Evolutionary conservation across 2,888 invertebrate genomes (phyloP).

Genomic region (Scaptomyza reducta): DNA sequence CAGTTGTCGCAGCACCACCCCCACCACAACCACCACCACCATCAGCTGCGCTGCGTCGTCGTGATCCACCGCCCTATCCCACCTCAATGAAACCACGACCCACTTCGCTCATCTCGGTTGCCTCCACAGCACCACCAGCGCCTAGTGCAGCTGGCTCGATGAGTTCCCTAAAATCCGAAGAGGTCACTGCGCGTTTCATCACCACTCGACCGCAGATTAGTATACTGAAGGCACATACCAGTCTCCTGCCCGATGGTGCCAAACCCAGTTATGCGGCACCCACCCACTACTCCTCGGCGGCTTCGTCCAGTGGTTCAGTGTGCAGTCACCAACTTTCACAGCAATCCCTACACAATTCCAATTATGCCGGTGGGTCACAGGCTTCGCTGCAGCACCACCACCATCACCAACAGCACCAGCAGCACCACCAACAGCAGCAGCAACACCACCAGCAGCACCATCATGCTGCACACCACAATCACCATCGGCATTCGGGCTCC

Average conservation of each 20-base stretch:
- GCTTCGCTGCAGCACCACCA: slow-evolving; percentile 67
- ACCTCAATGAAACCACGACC: slow-evolving; percentile 84
- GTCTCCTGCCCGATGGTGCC: slow-evolving; percentile 87
- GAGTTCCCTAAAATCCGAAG: slow-evolving; percentile 86
- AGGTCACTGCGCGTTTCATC: slow-evolving; percentile 90
- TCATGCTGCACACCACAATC: slow-evolving; percentile 36
- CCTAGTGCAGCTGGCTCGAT: slow-evolving; percentile 83
- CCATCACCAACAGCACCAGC: slow-evolving; percentile 48
- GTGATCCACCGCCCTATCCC: slow-evolving; percentile 89
- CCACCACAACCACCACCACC: slow-evolving; percentile 35
- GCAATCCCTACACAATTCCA: slow-evolving; percentile 80
- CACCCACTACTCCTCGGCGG: slow-evolving; percentile 79
- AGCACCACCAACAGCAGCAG: slow-evolving; percentile 37
- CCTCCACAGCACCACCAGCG: slow-evolving; percentile 73
- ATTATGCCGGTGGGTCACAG: slow-evolving; percentile 80
- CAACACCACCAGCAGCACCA: slow-evolving; percentile 20
- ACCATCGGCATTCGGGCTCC: slow-evolving; percentile 70
- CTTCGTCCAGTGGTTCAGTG: slow-evolving; percentile 74
- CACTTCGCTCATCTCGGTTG: slow-evolving; percentile 84
- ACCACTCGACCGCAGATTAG: slow-evolving; percentile 91
- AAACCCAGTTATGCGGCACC: slow-evolving; percentile 86
- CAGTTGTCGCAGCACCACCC: slow-evolving; percentile 18
- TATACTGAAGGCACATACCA: slow-evolving; percentile 91
- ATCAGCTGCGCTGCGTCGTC: slow-evolving; percentile 73
- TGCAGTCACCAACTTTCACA: slow-evolving; percentile 77